phyloP scores from a whole-genome alignment of 2,113 vertebrate genomes.

The Hippocampus barbouri region DNA sequence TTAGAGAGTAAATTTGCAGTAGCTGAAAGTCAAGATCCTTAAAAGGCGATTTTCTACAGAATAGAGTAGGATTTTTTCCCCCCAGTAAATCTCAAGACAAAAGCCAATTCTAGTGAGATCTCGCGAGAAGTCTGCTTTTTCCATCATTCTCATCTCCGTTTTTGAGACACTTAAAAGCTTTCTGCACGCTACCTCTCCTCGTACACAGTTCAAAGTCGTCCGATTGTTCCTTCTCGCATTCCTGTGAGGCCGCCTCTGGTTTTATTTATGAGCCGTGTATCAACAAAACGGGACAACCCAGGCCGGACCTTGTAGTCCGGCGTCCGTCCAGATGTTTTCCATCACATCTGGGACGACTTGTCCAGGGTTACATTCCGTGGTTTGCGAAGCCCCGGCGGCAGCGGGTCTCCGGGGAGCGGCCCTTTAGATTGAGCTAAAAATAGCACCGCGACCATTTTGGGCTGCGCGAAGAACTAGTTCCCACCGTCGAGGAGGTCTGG shows the following conservation, averaged over 20 bases:
- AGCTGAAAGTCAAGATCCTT: no score
- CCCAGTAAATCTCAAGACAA: not conserved
- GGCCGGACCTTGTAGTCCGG: slow-evolving; percentile 35
- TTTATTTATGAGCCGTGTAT: slow-evolving; percentile 33
- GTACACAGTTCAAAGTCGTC: not conserved
- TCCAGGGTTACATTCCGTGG: slow-evolving; percentile 75
- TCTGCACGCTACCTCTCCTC: not conserved
- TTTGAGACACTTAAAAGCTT: not conserved
- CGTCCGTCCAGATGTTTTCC: slow-evolving; percentile 76
- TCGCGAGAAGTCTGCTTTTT: not conserved
- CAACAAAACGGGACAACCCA: slow-evolving; percentile 7
- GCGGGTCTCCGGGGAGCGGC: slow-evolving; percentile 68
- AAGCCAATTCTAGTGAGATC: not conserved
- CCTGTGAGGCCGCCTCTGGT: slow-evolving; percentile 3
- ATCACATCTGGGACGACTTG: slow-evolving; percentile 72
- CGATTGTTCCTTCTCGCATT: slow-evolving; percentile 20
- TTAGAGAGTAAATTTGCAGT: no score
- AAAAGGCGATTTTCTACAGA: not conserved
- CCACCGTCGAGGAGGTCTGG: slow-evolving; percentile 73
- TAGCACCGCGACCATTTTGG: slow-evolving; percentile 65
- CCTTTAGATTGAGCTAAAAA: slow-evolving; percentile 72
- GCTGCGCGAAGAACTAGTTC: slow-evolving; percentile 66
- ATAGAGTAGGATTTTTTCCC: not conserved
- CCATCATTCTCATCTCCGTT: not conserved
- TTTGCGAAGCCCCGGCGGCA: slow-evolving; percentile 68